A percentile compares a stretch with the other conserved stretches of the same genome.
Conservation (phyloP, 2,113 vertebrate genomes). For the Poecile atricapillus region DNA sequence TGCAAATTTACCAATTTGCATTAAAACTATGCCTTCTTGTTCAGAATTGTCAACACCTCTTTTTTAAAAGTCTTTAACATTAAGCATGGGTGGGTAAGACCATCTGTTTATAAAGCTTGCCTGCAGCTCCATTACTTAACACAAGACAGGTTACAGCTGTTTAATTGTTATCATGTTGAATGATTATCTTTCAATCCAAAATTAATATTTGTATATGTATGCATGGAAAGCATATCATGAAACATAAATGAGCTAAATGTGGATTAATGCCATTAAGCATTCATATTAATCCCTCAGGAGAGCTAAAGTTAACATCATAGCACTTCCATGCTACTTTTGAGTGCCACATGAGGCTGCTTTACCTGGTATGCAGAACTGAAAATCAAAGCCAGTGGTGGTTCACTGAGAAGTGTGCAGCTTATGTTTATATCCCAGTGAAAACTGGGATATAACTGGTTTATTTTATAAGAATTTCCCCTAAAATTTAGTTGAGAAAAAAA, state of each 20-base stretch:
- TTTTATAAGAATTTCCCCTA: background rate
- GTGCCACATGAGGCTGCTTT: background rate
- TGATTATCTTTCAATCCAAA: conserved; percentile 67
- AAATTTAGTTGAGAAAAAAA: background rate
- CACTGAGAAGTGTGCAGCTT: background rate
- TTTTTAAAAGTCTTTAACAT: conserved; percentile 74
- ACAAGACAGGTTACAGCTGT: conserved; percentile 77
- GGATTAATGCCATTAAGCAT: conserved; percentile 63
- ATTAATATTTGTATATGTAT: conserved; percentile 76
- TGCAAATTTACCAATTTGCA: conserved; percentile 76
- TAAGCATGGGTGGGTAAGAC: conserved; percentile 75
- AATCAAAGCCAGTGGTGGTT: background rate
- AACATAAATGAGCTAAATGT: conserved; percentile 70
- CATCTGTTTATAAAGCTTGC: conserved; percentile 75
- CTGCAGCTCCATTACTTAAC: conserved; percentile 71
- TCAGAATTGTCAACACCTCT: conserved; percentile 79
- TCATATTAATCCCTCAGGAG: conserved; percentile 63
- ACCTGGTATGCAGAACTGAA: background rate
- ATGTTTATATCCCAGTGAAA: background rate
- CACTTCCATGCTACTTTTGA: background rate
- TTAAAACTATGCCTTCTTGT: conserved; percentile 72
- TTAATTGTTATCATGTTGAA: conserved; percentile 76
- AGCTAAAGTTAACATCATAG: conserved; percentile 27
- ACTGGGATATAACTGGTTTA: background rate
- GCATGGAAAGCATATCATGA: conserved; percentile 68